A percentile compares a stretch with the other conserved stretches of the same genome.
These are phyloP conservation scores for Cossypha heuglini DNA, from an alignment of 2,797 vertebrate genomes.

Conservation along the genomic window DNA sequence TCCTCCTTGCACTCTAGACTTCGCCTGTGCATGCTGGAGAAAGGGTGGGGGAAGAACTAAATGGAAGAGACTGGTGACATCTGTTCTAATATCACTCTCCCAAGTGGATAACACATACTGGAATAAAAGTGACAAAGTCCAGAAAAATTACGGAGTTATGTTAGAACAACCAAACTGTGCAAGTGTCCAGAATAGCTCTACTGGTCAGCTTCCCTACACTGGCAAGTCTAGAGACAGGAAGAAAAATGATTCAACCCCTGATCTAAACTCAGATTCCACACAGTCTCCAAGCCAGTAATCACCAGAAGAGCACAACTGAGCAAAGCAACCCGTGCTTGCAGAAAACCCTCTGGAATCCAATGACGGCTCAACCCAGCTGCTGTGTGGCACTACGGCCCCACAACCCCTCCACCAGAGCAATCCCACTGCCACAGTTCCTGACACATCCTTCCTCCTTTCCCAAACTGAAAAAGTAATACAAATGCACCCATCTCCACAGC, in stretches of 20 bases:
- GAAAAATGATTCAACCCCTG: neutral
- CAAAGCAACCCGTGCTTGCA: neutral
- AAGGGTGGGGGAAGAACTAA: neutral
- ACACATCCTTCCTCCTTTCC: neutral
- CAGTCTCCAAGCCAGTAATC: neutral
- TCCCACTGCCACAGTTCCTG: neutral
- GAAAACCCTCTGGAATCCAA: neutral
- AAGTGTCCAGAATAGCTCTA: neutral
- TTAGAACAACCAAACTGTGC: neutral
- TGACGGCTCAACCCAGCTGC: neutral
- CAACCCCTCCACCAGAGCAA: neutral
- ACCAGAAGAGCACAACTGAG: neutral
- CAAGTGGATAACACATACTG: neutral
- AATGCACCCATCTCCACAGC: neutral
- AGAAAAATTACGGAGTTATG: neutral
- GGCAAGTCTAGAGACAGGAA: neutral
- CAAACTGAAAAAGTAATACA: neutral
- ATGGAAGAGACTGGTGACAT: neutral
- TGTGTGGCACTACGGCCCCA: neutral
- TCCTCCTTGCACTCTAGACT: neutral
- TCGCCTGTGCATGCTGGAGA: neutral
- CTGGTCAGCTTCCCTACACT: neutral
- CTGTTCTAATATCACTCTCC: neutral
- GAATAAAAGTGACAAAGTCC: neutral
- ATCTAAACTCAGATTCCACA: neutral